A percentile compares a stretch with the other conserved stretches of the same genome.
phyloP scores from a whole-genome alignment of 2,888 invertebrate species.

The Phortica okadai region DNA sequence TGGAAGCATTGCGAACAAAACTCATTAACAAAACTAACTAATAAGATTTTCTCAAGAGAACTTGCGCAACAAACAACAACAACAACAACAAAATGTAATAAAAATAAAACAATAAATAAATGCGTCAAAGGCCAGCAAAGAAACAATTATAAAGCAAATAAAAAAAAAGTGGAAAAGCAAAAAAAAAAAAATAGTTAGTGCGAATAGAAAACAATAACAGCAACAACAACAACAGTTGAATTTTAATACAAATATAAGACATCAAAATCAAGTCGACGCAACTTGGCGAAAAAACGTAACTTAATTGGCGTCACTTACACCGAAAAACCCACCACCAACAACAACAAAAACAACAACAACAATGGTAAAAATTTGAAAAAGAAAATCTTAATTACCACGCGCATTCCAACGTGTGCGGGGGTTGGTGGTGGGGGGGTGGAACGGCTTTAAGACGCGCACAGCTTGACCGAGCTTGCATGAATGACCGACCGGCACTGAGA shows the following conservation, averaged over 20 bases:
- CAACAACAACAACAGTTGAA: slow-evolving; percentile 1
- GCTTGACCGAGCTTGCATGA: background rate
- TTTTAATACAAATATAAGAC: background rate
- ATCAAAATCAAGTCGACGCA: background rate
- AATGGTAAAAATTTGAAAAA: slow-evolving; percentile 6
- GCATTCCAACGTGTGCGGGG: slow-evolving; percentile 14
- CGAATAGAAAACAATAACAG: background rate
- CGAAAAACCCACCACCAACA: slow-evolving; percentile 11
- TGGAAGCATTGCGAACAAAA: background rate
- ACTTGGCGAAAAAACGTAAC: slow-evolving; percentile 47
- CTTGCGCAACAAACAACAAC: slow-evolving; percentile 1
- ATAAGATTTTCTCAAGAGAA: slow-evolving; percentile 12
- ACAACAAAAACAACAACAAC: no score
- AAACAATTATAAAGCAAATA: background rate
- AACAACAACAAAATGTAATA: background rate
- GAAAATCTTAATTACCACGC: slow-evolving; percentile 58
- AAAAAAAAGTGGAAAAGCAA: background rate
- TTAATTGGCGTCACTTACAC: slow-evolving; percentile 67
- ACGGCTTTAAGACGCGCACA: slow-evolving; percentile 34
- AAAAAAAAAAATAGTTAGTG: background rate
- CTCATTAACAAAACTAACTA: background rate
- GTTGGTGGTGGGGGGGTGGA: slow-evolving; percentile 13
- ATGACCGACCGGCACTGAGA: slow-evolving; percentile 16
- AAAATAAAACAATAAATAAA: slow-evolving; percentile 2
- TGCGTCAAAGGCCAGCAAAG: background rate